Conservation (phyloP, 64 coral and sea anemone species). For the Hydrozoanthus tunicans region DNA sequence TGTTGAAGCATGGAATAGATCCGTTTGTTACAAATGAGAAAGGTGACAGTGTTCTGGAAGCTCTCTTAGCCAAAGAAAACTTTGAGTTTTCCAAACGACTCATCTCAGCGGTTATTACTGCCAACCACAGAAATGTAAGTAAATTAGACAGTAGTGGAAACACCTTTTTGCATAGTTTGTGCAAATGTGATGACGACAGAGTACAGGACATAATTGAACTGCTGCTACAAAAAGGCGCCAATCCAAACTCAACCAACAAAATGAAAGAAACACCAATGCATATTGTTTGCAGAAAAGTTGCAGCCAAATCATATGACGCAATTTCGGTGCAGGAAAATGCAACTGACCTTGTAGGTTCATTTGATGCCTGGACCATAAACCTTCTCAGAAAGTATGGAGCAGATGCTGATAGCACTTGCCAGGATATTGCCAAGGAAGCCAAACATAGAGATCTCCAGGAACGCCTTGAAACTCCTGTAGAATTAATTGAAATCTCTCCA, state of each 20-base stretch:
- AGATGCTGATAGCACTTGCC: slow-evolving; percentile 22
- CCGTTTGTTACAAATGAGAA: background rate
- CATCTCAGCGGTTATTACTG: background rate
- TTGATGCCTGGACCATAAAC: background rate
- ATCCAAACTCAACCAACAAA: background rate
- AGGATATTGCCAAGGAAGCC: slow-evolving; percentile 32
- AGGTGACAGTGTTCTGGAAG: background rate
- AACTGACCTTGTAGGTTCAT: background rate
- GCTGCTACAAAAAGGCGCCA: background rate
- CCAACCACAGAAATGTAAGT: background rate
- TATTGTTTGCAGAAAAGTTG: background rate
- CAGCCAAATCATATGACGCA: too few species aligned
- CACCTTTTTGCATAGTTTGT: background rate
- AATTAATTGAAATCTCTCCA: background rate
- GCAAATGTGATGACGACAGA: background rate
- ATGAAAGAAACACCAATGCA: background rate
- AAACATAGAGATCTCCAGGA: background rate
- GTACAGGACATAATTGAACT: background rate
- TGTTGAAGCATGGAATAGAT: background rate
- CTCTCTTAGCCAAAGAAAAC: background rate
- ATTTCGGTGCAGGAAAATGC: background rate
- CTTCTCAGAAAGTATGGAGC: slow-evolving; percentile 3
- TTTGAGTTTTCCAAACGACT: background rate
- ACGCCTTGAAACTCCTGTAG: background rate
- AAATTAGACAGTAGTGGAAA: background rate